Percentiles rank a stretch among this genome's conserved stretches.
Conservation (phyloP, 2,888 invertebrate genomes). For the Pimpla rufipes region DNA sequence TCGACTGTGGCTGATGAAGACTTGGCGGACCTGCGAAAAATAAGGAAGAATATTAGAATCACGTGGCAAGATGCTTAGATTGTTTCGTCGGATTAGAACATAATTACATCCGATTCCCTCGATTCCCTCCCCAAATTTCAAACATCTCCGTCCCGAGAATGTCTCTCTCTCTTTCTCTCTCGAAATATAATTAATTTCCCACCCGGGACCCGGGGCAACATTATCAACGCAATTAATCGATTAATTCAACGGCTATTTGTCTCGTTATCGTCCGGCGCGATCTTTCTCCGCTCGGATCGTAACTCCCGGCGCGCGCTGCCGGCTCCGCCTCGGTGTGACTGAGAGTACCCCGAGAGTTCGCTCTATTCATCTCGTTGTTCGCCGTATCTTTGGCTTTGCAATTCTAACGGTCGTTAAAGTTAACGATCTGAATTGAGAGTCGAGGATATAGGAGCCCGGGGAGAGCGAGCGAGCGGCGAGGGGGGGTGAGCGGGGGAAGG, state of each 20-base stretch:
- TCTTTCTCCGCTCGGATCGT: conserved; percentile 47
- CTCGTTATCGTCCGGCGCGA: conserved; percentile 57
- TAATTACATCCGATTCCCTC: conserved; percentile 29
- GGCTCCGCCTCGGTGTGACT: conserved; percentile 1
- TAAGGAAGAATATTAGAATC: too few relatives aligned
- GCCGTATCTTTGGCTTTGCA: conserved; percentile 60
- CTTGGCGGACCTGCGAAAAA: too few relatives aligned
- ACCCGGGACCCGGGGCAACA: conserved; percentile 30
- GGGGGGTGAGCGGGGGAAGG: conserved; percentile 9
- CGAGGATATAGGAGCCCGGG: conserved; percentile 32
- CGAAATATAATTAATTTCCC: conserved; percentile 9
- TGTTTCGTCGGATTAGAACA: too few relatives aligned
- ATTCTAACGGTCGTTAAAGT: conserved; percentile 67
- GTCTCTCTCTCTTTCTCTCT: background rate
- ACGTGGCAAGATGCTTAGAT: too few relatives aligned
- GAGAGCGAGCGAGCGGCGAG: too few relatives aligned
- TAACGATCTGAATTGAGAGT: conserved; percentile 66
- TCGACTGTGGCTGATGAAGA: too few relatives aligned
- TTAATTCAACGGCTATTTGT: conserved; percentile 62
- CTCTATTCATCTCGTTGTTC: conserved; percentile 65
- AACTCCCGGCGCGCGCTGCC: too few relatives aligned
- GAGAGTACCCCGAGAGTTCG: conserved; percentile 50
- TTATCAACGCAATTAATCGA: conserved; percentile 65
- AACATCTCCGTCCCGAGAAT: background rate
- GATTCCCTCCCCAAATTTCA: background rate